Evolutionary conservation across 2,113 vertebrate genomes (phyloP), one percentile per base, ranked within the genome.

Genomic region (Apaloderma vittatum): DNA sequence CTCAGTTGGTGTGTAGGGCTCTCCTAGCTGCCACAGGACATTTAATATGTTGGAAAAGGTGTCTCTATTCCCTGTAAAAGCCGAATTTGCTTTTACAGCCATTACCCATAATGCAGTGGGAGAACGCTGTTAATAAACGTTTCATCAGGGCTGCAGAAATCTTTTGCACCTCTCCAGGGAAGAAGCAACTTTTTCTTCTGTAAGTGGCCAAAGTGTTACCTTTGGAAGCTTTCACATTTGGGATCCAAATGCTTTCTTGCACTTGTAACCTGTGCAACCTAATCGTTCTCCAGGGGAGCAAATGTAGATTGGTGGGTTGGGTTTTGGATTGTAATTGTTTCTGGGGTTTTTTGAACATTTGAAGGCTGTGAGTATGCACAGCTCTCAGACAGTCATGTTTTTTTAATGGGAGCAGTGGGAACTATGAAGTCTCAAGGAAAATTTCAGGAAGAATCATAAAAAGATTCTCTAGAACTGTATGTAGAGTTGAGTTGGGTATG

Each of bases 21-120:
- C 87, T 94, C 62, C 62, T 49, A 57, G 59, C 73, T 88, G 62
- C 71, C 59, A 65, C 59, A 73, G 81, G 82, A 93, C 66, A 70
- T 93, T 93, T 95, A 76, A 73, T 91, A 72, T 12, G 30, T 26
- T 84, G 72, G 37, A 61, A 94, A 94, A 87, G 57, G 75, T 93
- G 85, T 79, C 88, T 94, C 78, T 74, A 54, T 90, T 90, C 74
- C 75, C 71, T 27, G 46, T 91, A 82, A 95, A 96, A 96, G 57
- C 30, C 3, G 11, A 72, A 71, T 93, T 89, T 93, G 62, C 62
- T 94, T 96, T 94, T 91, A 91, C 54, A 58, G 49, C 46, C 67
- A 43, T 72, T 79, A 83, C 90, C 71, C 87, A 76, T 54, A 85
- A 68, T 88, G 90, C 92, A 79, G 78, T 32, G 57, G 78, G 58